Evolutionary conservation across 2,797 vertebrate species (phyloP), one percentile per base, ranked within the genome.

Genomic region (Sitta carolinensis): DNA sequence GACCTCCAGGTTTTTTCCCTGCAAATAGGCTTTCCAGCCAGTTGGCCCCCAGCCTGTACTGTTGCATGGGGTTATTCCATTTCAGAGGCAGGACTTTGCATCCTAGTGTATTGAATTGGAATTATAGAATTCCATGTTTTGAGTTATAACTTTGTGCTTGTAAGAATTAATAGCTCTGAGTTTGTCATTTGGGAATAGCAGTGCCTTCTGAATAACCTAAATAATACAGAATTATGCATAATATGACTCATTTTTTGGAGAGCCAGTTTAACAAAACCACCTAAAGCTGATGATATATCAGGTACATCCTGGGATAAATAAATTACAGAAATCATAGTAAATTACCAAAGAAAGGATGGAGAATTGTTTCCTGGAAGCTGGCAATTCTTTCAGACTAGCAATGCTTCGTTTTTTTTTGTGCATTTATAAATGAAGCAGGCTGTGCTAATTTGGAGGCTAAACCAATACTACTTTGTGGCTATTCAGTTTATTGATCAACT

Each of bases 11-110:
- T 52, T 94, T 92, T 93, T 91, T 83, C 48, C 77, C 69, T 84
- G 82, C 66, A 89, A 88, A 78, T 8, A 88, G 43, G 48, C 79
- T 88, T 86, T 90, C 85, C 63, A 81, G 87, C 95, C 94, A 94
- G 48, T 38, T 96, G 95, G 93, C 75, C 84, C n/a, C 38, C 42
- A 85, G 89, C 87, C 87, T 88, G 36, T 88, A 54, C 32, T 78
- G 66, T 78, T 88, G 40, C 85, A 29, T 42, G 62, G 54, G 58
- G 67, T 94, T 92, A 54, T 70, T 95, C 81, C 68, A 64, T 50
- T 78, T 96, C 72, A 54, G 79, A 89, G 78, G 54, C 79, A 86
- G 80, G 69, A 48, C 40, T 64, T 79, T 81, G 76, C 79, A 72
- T 86, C 82, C 81, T 88, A 55, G 42, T 55, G 43, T 86, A 75